Base-by-base conservation (phyloP, 2,113 vertebrate species). In the Hiodon tergisus region DNA sequence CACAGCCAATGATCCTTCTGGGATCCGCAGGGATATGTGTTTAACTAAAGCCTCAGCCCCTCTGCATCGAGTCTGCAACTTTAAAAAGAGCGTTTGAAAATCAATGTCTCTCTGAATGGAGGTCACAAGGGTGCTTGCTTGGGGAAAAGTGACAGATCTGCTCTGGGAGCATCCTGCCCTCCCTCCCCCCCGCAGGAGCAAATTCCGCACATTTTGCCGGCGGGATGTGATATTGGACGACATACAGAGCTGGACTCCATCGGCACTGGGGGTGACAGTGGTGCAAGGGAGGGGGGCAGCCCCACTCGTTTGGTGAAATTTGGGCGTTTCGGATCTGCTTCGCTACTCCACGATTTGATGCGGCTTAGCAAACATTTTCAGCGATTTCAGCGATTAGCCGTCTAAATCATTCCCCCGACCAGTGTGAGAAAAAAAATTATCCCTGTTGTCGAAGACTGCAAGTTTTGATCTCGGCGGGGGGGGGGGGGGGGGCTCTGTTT, bases 21-120 rank as follows among this genome's bases (percentile, higher is more conserved):
- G n/a, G n/a, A n/a, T n/a, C n/a, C n/a, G 50, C 11, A 55, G 70
- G 63, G 65, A 52, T 46, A 62, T 69, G 55, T 60, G 71, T 73
- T 75, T 71, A 75, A 70, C 54, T 63, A 53, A 72, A 73, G 46
- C 11, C 17, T 31, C 31, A 31, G 13, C 60, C 75, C 66, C 73
- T 66, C 77, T n/a, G 10, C 69, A 59, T 17, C 14, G 53, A 47
- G 31, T 75, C 57, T 73, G 6, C 52, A 57, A 78, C 70, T 87
- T 85, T 89, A 89, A 87, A 82, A 85, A 75, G 69, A 79, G 84
- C 81, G 71, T 73, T 72, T 75, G 72, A 83, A 86, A 92, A 93
- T 93, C 92, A 91, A 93, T 93, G 91, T 87, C 89, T 90, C 89
- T 91, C 90, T 93, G 90, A 92, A 93, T 92, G 89, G 90, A 89